Evolutionary conservation across 1,140 invertebrate species (phyloP), one percentile per base, ranked within the genome.

Genomic region (Riptortus pedestris): DNA sequence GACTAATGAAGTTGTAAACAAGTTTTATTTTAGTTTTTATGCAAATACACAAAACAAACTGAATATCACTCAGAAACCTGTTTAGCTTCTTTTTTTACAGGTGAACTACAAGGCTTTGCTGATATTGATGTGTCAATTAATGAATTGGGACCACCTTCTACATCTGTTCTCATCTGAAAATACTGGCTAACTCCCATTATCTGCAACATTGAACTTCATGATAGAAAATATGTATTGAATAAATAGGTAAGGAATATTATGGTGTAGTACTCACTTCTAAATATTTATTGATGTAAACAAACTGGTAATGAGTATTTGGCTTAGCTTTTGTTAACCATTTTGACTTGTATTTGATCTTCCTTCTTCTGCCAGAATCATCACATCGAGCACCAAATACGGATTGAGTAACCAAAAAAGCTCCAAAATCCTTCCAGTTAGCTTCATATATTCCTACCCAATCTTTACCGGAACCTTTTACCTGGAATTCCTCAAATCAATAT

Each of bases 231-330:
- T 14, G n/a, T 9, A 61, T 22, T 2, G 1, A 43, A 60, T 29
- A 2, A 12, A 16, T 57, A 57, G n/a, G 3, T 22, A 1, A 27
- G 22, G 12, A 24, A 26, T 24, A 22, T 9, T 57, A 16, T 22
- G 14, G 2, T 4, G 27, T 57, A 24, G 52, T 18, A n/a, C n/a
- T 61, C 28, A 61, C 60, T 47, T 65, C 63, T 22, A 65, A 48
- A 29, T 65, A 60, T 38, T 29, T 59, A 55, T 55, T 65, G n/a
- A 65, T 28, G 38, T 65, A 65, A n/a, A 65, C 63, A 43, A 65
- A 65, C 45, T 65, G 63, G 45, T 65, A 65, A 59, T 59, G 55
- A n/a, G 24, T 26, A 3, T 28, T 22, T 12, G 20, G 16, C 24
- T 60, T 28, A 22, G 57, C 55, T 5, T 60, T 26, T 3, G 31